These are phyloP conservation scores for Chlorops oryzae DNA, from an alignment of 1,140 invertebrate species.

Conservation along the genomic window DNA sequence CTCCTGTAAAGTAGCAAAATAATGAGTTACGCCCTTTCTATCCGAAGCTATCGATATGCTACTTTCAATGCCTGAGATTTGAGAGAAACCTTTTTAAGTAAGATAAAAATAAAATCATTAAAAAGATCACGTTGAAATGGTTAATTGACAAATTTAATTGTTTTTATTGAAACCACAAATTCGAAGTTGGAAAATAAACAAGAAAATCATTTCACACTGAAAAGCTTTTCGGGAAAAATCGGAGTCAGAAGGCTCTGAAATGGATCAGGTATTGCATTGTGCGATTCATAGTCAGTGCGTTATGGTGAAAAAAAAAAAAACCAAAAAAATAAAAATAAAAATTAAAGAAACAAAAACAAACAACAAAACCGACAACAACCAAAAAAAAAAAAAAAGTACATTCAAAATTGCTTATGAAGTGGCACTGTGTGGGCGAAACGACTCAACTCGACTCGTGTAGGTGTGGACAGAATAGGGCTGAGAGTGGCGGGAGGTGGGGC, in stretches of 20 bases:
- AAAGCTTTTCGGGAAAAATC: no score
- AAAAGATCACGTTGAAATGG: not conserved
- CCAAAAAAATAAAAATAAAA: not conserved
- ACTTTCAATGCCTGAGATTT: no score
- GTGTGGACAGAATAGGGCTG: not conserved
- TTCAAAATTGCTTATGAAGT: not conserved
- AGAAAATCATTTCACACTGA: no score
- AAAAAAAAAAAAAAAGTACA: not conserved
- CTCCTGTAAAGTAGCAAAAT: no score
- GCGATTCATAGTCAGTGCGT: no score
- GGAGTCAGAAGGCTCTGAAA: no score
- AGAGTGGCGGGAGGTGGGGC: not conserved
- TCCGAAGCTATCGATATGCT: no score
- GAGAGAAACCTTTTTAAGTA: not conserved
- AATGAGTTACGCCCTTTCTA: no score
- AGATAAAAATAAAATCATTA: conserved; percentile 2
- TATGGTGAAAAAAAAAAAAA: not conserved
- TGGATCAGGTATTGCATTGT: no score
- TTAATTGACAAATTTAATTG: conserved; percentile 1
- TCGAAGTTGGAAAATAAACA: not conserved
- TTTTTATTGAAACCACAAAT: conserved; percentile 2
- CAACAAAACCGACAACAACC: not conserved
- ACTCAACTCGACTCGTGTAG: not conserved
- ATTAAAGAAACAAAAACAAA: not conserved
- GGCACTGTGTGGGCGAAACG: not conserved